Base-by-base conservation (phyloP, 2,113 vertebrate species). In the Dicrurus megarhynchus region DNA sequence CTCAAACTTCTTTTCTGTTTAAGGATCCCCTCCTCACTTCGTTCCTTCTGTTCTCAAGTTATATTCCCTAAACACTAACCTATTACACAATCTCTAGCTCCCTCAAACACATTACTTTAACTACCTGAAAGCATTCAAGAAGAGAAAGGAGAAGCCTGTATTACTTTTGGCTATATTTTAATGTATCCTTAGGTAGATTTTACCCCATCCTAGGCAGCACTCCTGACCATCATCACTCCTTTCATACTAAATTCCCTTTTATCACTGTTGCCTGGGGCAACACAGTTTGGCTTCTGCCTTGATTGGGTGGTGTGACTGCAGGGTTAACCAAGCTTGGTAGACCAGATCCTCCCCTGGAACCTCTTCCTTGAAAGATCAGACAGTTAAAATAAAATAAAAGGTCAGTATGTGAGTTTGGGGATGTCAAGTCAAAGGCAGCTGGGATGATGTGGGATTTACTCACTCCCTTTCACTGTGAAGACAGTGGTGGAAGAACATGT, bases 321-420 rank as follows among this genome's bases (percentile, higher is more conserved):
- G 74, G 27, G 82, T 91, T 67, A 78, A 47, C 30, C 64, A 93
- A 90, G 81, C 77, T 55, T 94, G 67, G 87, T 85, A 79, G 39
- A 95, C 35, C 57, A 95, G 73, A 64, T 10, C 8, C 8, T 37
- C 7, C 24, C 27, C 42, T 33, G 39, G 9, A 89, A 76, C 30
- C 17, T 52, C 23, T 42, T 57, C 27, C 49, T 68, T 65, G 50
- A 93, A 76, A 68, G 77, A 53, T 53, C 32, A 73, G n/a, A 10
- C 26, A 76, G 39, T 70, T 94, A 89, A 88, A 95, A 21, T 61
- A 91, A 93, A 91, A 83, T 47, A 92, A 96, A 77, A 91, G 63
- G 52, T 67, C 84, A 95, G 70, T 17, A 11, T 41, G 30, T 49
- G 75, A 60, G 28, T 44, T 68, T 64, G 70, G 13, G 28, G 4